Percentiles rank a stretch among this genome's conserved stretches.
These are phyloP conservation scores for Stichopus horrens DNA, from an alignment of 53 echinoderm and acorn worm genomes.

Conservation along the genomic window DNA sequence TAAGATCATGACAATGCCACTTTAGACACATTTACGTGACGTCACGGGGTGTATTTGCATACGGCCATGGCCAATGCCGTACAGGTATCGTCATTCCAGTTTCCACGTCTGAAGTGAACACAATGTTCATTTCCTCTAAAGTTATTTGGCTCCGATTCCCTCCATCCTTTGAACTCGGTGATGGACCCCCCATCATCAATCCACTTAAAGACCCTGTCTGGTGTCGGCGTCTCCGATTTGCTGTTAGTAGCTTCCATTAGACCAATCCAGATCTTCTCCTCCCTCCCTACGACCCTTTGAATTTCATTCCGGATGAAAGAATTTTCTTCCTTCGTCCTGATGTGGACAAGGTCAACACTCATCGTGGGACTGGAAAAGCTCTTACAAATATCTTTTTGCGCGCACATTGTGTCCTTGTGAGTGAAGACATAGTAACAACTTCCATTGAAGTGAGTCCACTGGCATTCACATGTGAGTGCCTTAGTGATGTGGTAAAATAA, in stretches of 20 bases:
- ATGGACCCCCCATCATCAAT: not conserved
- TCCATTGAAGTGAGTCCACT: not conserved
- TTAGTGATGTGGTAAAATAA: no score
- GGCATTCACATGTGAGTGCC: not conserved
- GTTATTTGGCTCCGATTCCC: not conserved
- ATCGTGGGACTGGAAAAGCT: not conserved
- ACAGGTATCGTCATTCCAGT: not conserved
- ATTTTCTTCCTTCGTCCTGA: not conserved
- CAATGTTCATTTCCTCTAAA: not conserved
- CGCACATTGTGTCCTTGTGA: not conserved
- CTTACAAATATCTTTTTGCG: not conserved
- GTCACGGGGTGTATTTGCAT: not conserved
- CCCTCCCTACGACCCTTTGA: not conserved
- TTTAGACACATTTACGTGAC: not conserved
- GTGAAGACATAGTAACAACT: not conserved
- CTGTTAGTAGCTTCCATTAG: not conserved
- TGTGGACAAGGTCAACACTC: not conserved
- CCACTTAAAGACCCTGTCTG: not conserved
- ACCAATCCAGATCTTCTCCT: not conserved
- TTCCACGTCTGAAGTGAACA: not conserved
- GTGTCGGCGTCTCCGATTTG: not conserved
- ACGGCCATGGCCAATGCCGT: not conserved
- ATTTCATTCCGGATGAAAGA: not conserved
- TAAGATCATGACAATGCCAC: no score
- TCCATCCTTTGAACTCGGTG: not conserved